Evolutionary conservation across 2,797 vertebrate species (phyloP), one percentile per base, ranked within the genome.

Genomic region (Mormyrops boulengeri): DNA sequence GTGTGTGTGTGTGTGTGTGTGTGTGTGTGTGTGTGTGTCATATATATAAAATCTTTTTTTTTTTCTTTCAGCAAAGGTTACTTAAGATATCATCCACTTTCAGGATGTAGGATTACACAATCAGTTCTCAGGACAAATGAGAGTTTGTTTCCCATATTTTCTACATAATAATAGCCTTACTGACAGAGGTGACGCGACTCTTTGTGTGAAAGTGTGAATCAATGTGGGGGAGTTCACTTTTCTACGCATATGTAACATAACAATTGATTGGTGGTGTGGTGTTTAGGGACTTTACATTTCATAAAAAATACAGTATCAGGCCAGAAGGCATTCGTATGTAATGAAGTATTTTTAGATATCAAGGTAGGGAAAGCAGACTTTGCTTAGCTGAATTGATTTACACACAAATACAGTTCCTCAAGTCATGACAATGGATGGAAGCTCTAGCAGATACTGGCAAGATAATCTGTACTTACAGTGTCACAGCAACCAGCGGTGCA

Each of bases 341-440:
- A 69, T 91, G 92, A 89, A 93, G 89, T 91, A 88, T 92, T 88
- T 93, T 90, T 91, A 92, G 94, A 91, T 94, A 92, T 93, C 88
- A 94, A 96, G 95, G 95, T 95, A 96, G 95, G 95, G 94, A 95
- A 94, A 94, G 91, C 91, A 92, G 92, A 94, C 89, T 91, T 90
- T 92, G 92, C 91, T 93, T 34, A 9, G 91, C 89, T 91, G 90
- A 91, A 92, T 90, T 91, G 88, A 52, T 85, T 85, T 77, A 19
- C 38, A 84, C 19, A 73, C 52, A 52, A 66, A 77, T 12, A 47
- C 80, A 89, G 53, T 52, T 62, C 22, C 22, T 66, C n/a, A 49
- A 53, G 50, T 77, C 26, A 9, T 84, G 57, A 30, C 22, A 19
- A 89, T 52, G 41, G 44, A 38, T 6, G 12, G 88, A n/a, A 41